Evolutionary conservation across 1,140 invertebrate genomes (phyloP).

Genomic region (Oncopodura yosiiana): DNA sequence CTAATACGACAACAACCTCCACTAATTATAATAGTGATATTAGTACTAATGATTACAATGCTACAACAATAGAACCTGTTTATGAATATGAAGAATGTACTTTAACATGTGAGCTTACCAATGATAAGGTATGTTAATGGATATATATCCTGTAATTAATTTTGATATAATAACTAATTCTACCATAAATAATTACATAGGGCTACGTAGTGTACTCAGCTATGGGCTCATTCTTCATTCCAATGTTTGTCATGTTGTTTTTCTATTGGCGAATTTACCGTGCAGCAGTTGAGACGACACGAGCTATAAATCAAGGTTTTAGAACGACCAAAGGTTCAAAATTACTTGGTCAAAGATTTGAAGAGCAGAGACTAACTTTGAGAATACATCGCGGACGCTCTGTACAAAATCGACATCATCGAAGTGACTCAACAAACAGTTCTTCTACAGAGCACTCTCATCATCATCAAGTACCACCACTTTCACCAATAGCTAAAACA

Average conservation of each 20-base stretch:
- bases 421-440: too few relatives aligned
- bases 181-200: conserved; percentile 5
- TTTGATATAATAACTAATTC: background rate
- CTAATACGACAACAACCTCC: conserved; percentile 7
- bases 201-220: conserved; percentile 70
- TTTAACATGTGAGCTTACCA: conserved; percentile 80
- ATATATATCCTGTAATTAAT: background rate
- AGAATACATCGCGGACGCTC: conserved; percentile 77
- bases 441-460: too few relatives aligned
- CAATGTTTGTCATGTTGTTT: conserved; percentile 91
- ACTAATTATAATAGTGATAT: too few relatives aligned
- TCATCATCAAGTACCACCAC: too few relatives aligned
- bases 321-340: conserved; percentile 71
- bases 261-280: conserved; percentile 94
- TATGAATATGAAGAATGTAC: conserved; percentile 46
- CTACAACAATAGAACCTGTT: too few relatives aligned
- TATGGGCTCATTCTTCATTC: conserved; percentile 89
- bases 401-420: conserved; percentile 42
- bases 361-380: conserved; percentile 78
- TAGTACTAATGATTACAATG: too few relatives aligned
- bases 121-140: conserved; percentile 55
- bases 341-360: conserved; percentile 52
- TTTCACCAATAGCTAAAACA: conserved; percentile 45
- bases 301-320: conserved; percentile 78
- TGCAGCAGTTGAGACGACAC: conserved; percentile 77